These are phyloP conservation scores for Natrix natrix DNA, from an alignment of 2,797 vertebrate genomes.

Conservation along the genomic window DNA sequence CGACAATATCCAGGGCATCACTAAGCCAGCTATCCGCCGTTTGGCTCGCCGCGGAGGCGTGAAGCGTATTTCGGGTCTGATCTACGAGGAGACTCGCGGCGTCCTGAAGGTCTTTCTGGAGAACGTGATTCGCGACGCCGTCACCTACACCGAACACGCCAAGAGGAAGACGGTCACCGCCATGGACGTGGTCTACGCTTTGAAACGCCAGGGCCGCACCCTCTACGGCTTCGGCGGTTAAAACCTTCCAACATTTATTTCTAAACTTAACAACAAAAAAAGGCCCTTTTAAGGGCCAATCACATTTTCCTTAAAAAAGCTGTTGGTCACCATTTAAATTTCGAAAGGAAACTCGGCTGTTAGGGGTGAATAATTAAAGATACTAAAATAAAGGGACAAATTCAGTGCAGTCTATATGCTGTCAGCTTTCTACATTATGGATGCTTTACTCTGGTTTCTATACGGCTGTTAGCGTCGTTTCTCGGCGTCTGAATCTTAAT, in stretches of 20 bases:
- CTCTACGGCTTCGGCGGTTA: constrained; percentile 22
- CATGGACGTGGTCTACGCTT: constrained; percentile 20
- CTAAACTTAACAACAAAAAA: background rate
- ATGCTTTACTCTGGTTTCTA: background rate
- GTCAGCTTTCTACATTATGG: background rate
- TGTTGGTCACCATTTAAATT: background rate
- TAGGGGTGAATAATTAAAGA: too few relatives aligned
- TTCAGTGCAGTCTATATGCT: background rate
- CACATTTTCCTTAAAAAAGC: background rate
- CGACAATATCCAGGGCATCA: constrained; percentile 9
- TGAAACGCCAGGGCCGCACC: constrained; percentile 18
- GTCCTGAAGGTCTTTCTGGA: constrained; percentile 25
- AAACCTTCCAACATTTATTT: fast-evolving
- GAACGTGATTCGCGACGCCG: background rate
- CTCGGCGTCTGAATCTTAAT: too few relatives aligned
- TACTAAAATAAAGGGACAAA: background rate
- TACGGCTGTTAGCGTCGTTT: background rate
- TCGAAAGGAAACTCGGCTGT: background rate
- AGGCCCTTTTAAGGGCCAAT: constrained; percentile 26
- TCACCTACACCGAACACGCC: constrained; percentile 26
- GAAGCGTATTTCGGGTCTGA: background rate
- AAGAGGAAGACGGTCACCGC: constrained; percentile 23
- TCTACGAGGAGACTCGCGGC: constrained; percentile 19
- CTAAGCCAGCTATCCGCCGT: background rate
- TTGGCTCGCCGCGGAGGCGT: constrained; percentile 16